Percentiles rank a stretch among this genome's conserved stretches.
Conservation (phyloP, 2,888 invertebrate species). For the Corythucha ciliata region DNA sequence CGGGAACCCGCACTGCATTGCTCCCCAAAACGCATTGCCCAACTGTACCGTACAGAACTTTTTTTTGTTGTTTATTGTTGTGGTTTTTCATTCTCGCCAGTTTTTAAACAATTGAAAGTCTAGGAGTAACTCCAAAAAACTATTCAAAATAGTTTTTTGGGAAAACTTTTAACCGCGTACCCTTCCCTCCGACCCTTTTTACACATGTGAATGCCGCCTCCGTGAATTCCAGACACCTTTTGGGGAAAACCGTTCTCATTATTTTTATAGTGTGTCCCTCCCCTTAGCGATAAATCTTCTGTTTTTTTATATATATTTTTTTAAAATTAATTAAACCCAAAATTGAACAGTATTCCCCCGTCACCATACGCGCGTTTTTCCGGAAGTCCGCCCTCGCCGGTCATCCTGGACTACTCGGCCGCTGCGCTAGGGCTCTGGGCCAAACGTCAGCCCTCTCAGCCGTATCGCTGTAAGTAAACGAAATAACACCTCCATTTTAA, state of each 20-base stretch:
- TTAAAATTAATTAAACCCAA: not conserved
- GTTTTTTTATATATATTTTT: not conserved
- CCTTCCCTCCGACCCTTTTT: too few relatives aligned
- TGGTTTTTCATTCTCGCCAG: not conserved
- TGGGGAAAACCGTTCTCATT: not conserved
- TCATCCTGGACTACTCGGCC: conserved; percentile 30
- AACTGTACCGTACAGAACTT: not conserved
- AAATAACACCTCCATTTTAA: not conserved
- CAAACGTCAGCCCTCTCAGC: conserved; percentile 28
- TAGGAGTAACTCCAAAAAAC: conserved; percentile 1
- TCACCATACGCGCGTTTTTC: not conserved
- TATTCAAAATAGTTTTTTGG: too few relatives aligned
- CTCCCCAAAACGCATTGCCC: conserved; percentile 26
- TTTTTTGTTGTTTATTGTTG: conserved; percentile 12
- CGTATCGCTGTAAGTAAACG: conserved; percentile 28
- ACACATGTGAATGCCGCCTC: too few relatives aligned
- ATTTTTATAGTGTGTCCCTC: too few relatives aligned
- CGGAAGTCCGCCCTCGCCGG: not conserved
- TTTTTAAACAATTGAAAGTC: not conserved
- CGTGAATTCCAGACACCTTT: not conserved
- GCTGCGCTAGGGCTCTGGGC: conserved; percentile 31
- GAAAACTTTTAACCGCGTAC: too few relatives aligned
- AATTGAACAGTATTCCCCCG: too few relatives aligned
- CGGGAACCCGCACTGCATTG: conserved; percentile 19
- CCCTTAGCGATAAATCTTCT: too few relatives aligned